Evolutionary conservation across 2,888 invertebrate species (phyloP).

Genomic region (Ormyrus rosae): DNA sequence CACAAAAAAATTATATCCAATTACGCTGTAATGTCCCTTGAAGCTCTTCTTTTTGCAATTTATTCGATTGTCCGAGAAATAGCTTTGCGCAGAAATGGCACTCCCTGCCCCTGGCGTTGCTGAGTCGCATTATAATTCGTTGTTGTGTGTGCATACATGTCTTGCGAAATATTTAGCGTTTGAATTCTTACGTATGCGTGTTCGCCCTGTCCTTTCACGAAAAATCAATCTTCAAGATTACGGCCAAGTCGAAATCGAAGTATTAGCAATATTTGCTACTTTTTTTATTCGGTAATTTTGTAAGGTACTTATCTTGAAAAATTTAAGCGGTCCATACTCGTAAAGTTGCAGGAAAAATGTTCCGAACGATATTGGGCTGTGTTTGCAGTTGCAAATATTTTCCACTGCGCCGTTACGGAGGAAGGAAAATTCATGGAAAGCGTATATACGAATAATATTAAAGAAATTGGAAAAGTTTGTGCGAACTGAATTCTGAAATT

Average conservation of each 20-base stretch:
- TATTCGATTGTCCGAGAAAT: conserved; percentile 3
- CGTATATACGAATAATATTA: conserved; percentile 39
- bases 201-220: too few relatives aligned
- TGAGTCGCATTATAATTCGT: conserved; percentile 11
- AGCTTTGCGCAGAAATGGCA: background rate
- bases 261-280: too few relatives aligned
- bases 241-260: too few relatives aligned
- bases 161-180: too few relatives aligned
- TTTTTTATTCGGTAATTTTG: too few relatives aligned
- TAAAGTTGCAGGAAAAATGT: conserved; percentile 5
- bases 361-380: background rate
- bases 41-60: background rate
- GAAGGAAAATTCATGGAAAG: conserved; percentile 33
- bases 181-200: too few relatives aligned
- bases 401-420: background rate
- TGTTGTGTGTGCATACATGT: background rate
- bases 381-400: conserved; percentile 13
- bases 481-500: conserved; percentile 38
- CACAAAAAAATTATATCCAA: conserved; percentile 1
- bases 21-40: conserved; percentile 8
- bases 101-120: background rate
- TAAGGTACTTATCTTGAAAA: background rate
- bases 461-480: conserved; percentile 49
- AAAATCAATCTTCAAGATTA: too few relatives aligned
- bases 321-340: background rate